Conservation (phyloP, 2,113 vertebrate genomes). For the Phylloscopus trochilus region DNA sequence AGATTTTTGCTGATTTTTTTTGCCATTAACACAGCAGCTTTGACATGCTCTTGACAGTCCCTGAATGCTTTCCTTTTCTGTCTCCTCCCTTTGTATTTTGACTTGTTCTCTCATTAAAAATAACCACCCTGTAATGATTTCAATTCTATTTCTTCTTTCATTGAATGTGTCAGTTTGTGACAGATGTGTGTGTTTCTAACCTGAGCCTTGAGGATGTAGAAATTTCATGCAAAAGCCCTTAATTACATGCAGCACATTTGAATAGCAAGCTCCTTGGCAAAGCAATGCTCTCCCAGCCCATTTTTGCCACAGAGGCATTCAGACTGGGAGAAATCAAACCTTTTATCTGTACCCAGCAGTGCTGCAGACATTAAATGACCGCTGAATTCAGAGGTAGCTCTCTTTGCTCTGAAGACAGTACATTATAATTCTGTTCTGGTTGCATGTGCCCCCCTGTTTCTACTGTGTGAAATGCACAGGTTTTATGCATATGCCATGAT, state of each 20-base stretch:
- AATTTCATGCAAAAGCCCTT: background rate
- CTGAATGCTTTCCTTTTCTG: background rate
- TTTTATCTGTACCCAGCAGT: background rate
- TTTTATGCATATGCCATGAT: background rate
- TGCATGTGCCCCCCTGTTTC: rapidly evolving
- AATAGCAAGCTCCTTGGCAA: background rate
- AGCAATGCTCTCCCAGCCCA: background rate
- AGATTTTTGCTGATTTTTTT: background rate
- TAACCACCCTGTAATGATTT: background rate
- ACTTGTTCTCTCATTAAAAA: background rate
- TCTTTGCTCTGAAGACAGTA: background rate
- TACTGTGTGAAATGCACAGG: background rate
- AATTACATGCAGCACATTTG: background rate
- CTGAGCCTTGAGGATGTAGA: background rate
- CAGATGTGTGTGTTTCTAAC: background rate
- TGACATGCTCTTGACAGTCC: background rate
- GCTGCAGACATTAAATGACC: background rate
- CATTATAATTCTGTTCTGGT: background rate
- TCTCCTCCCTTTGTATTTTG: background rate
- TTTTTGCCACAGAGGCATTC: background rate
- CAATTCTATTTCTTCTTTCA: background rate
- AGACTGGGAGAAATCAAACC: background rate
- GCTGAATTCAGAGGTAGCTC: background rate
- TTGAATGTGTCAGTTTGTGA: background rate
- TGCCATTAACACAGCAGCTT: background rate